Evolutionary conservation across 2,888 invertebrate genomes (phyloP), one percentile per base, ranked within the genome.

Genomic region (Torymus tubicola): DNA sequence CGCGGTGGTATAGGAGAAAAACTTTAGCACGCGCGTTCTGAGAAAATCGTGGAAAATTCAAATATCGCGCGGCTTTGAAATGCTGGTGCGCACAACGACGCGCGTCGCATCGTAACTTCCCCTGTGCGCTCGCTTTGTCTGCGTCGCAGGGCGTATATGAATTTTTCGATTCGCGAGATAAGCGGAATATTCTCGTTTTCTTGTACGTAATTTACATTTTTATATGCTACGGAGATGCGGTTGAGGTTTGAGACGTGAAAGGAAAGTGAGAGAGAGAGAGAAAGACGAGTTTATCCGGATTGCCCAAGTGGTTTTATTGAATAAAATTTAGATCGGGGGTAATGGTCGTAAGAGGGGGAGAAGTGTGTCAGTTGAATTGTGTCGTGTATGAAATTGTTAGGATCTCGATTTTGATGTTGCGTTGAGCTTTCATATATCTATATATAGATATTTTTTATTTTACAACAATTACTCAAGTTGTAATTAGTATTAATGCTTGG

Each of bases 31-130:
- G 55, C 52, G 2, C 72, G 70, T 2, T 63, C 55, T 50, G 57
- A 61, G 58, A 61, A 61, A 78, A 78, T 73, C 57, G 67, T 16
- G 18, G 63, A 70, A 78, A 72, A 72, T 72, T 78, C 72, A 72
- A 78, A 78, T 65, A 71, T 78, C 72, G 53, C 31, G 58, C 31
- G 2, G 8, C 42, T 42, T 8, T 78, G 57, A 57, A 75, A 61
- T 61, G 75, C 61, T 31, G 63, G 63, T 8, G 42, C 42, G 42
- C 8, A 42, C 42, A 8, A 42, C 42, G 42, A 5, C 8, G 10
- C 31, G 31, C 42, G 42, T 8, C 10, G 42, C 42, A 67, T 72
- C 71, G 78, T 31, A 78, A 78, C 67, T 72, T 60, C 21, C 31
- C 8, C 31, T 8, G 8, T 12, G 42, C 57, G 18, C 16, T 24